Base-by-base conservation (phyloP, 2,888 invertebrate genomes). In the Cantharis nigra region DNA sequence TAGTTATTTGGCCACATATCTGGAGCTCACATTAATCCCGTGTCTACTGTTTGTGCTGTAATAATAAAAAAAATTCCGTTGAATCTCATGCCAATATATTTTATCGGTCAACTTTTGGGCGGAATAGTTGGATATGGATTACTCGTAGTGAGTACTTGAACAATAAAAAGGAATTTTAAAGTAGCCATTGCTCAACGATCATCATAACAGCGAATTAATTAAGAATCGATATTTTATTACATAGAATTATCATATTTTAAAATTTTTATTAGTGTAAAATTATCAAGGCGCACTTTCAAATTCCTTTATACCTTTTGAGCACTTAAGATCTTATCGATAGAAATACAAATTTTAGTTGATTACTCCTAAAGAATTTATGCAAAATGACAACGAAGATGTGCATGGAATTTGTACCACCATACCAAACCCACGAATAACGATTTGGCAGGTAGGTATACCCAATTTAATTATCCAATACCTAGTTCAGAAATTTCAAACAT, bases 11-110 rank as follows among this genome's bases (percentile, higher is more conserved):
- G 94, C 1, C 95, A 94, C 84, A 90, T 95, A 71, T 95, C 95
- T 63, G 94, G 94, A n/a, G 93, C 94, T 0, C 94, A 94, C 84
- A 89, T 95, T 84, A 96, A 96, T 87, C 95, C 95, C 0, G 91
- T 93, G 0, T 93, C 95, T 2, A 93, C 94, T 0, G 85, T 94
- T 3, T 92, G 92, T 0, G 91, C 94, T 0, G 87, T 91, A 1
- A 87, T 94, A 49, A 89, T 91, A 84, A 91, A 92, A 0, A 87
- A 89, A 63, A 90, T 91, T 72, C 88, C 91, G 1, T 82, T 91
- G 3, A 85, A 88, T 10, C 89, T 93, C 76, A 92, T 91, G 0
- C 86, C 91, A 0, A 84, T 91, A 23, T 95, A 94, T 84, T 81
- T 92, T 0, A 83, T 92, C 3, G 92, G 90, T 11, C 94, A 96